These are phyloP conservation scores for Argyra leucocephala DNA, from an alignment of 2,888 invertebrate genomes.

Conservation along the genomic window DNA sequence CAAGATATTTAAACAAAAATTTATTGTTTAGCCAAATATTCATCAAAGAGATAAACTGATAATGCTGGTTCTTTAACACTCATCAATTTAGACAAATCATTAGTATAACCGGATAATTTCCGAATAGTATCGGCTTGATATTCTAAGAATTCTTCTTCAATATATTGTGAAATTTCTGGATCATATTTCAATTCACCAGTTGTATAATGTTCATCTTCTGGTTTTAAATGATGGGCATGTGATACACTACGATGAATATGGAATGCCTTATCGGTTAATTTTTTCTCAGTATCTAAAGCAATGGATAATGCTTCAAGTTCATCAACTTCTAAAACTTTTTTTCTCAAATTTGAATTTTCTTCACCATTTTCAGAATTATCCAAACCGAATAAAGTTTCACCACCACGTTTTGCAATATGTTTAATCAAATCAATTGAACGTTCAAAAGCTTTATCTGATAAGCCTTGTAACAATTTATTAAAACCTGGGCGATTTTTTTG, in stretches of 20 bases:
- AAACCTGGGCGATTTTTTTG: conserved; percentile 68
- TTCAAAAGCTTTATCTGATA: conserved; percentile 67
- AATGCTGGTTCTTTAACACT: conserved; percentile 51
- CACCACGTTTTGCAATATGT: conserved; percentile 65
- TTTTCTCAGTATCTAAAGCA: conserved; percentile 67
- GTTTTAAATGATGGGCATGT: conserved; percentile 44
- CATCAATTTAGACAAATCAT: conserved; percentile 60
- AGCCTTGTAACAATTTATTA: conserved; percentile 59
- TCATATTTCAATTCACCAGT: conserved; percentile 45
- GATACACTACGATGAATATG: conserved; percentile 57
- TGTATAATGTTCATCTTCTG: conserved; percentile 23
- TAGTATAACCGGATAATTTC: conserved; percentile 60
- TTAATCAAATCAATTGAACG: conserved; percentile 67
- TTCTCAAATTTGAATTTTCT: not conserved
- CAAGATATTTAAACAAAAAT: not conserved
- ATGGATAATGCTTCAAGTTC: conserved; percentile 64
- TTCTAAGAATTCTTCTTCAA: conserved; percentile 68
- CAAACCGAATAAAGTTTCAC: conserved; percentile 48
- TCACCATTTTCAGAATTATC: conserved; percentile 27
- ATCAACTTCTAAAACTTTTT: conserved; percentile 38
- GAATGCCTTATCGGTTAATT: conserved; percentile 57
- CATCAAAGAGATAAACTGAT: conserved; percentile 65
- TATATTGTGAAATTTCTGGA: conserved; percentile 62
- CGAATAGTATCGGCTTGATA: conserved; percentile 59
- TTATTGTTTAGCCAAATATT: conserved; percentile 45